A percentile compares a stretch with the other conserved stretches of the same genome.
phyloP scores from a whole-genome alignment of 2,113 vertebrate genomes.

The Hyla sarda region DNA sequence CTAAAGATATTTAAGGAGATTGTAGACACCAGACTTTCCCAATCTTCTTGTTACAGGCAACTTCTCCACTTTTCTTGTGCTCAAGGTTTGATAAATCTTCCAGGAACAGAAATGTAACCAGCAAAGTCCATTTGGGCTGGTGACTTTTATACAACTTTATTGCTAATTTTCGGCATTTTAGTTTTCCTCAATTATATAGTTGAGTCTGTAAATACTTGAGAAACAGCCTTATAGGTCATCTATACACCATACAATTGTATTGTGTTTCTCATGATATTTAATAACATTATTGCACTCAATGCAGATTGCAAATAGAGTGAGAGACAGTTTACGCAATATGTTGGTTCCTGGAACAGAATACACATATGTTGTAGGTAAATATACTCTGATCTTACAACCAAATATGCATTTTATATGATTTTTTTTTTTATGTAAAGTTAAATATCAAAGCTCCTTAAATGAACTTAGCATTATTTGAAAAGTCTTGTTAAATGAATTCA shows the following conservation, averaged over 20 bases:
- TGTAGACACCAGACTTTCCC: too few species aligned
- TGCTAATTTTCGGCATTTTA: not conserved
- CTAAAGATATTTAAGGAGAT: not conserved
- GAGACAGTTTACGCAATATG: not conserved
- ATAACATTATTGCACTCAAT: not conserved
- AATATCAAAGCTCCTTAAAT: not conserved
- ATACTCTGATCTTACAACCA: not conserved
- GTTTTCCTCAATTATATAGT: not conserved
- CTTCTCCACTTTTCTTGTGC: too few species aligned
- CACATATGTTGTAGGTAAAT: not conserved
- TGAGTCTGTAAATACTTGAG: not conserved
- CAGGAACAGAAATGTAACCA: not conserved
- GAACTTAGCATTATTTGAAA: not conserved
- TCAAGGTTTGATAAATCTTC: not conserved
- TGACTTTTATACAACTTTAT: not conserved
- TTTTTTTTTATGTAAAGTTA: slow-evolving; percentile 1
- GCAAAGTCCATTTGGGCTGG: not conserved
- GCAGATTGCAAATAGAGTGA: not conserved
- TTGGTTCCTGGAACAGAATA: not conserved
- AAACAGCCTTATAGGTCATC: not conserved
- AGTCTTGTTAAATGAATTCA: not conserved
- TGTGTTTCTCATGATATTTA: not conserved
- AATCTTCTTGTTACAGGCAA: too few species aligned
- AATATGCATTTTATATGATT: not conserved
- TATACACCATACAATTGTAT: not conserved